Evolutionary conservation across 1,140 invertebrate species (phyloP).

Genomic region (Apis laboriosa): DNA sequence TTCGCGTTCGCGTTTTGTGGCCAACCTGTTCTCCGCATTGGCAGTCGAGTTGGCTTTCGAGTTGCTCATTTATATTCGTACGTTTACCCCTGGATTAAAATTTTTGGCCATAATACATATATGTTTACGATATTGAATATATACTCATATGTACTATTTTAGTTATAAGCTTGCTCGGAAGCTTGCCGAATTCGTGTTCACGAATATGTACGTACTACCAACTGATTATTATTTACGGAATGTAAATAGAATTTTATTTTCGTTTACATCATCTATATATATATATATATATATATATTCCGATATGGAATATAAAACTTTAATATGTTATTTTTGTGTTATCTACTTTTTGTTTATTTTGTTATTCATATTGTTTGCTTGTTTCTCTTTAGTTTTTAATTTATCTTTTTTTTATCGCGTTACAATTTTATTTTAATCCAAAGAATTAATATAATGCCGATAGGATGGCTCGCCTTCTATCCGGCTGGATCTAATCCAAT

Average conservation of each 20-base stretch:
- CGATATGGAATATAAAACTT: neutral
- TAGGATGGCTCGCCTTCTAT: neutral
- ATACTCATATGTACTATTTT: constrained; percentile 54
- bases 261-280: neutral
- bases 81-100: neutral
- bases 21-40: neutral
- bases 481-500: neutral
- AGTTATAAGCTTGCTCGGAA: constrained; percentile 53
- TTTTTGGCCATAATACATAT: constrained; percentile 16
- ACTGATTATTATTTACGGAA: neutral
- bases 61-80: constrained; percentile 18
- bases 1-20: neutral
- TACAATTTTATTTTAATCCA: neutral
- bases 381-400: constrained; percentile 14
- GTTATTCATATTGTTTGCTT: constrained; percentile 62
- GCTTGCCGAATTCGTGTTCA: constrained; percentile 46
- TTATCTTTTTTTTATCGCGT: neutral
- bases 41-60: neutral
- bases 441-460: neutral
- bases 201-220: neutral
- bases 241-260: constrained; percentile 38
- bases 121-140: constrained; percentile 54
- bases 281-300: neutral
- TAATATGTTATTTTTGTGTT: constrained; percentile 30
- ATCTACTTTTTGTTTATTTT: constrained; percentile 51